Conservation (phyloP, 2,888 invertebrate species). For the Tribolium freemani region DNA sequence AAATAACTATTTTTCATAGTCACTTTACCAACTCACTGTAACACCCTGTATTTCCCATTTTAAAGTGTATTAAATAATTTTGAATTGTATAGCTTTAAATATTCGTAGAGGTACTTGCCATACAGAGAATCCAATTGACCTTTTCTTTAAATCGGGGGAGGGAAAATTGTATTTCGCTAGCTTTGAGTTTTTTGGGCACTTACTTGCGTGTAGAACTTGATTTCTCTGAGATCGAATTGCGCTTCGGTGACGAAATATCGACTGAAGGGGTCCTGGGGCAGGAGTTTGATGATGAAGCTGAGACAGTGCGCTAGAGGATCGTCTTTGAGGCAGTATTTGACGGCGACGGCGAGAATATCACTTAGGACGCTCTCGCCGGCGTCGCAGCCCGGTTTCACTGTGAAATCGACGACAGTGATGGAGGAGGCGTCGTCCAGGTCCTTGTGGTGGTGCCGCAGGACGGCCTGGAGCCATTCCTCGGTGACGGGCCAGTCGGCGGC, state of each 20-base stretch:
- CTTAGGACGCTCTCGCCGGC: slow-evolving; percentile 82
- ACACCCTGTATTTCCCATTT: no score
- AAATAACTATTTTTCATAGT: no score
- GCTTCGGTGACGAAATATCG: slow-evolving; percentile 86
- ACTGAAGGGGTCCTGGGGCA: slow-evolving; percentile 85
- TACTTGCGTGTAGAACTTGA: slow-evolving; percentile 86
- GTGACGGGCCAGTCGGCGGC: slow-evolving; percentile 71
- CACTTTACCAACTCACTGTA: no score
- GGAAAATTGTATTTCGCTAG: no score
- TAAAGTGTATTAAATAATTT: no score
- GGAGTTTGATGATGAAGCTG: slow-evolving; percentile 79
- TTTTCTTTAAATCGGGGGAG: no score
- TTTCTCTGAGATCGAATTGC: slow-evolving; percentile 86
- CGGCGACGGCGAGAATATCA: slow-evolving; percentile 82
- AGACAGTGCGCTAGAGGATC: slow-evolving; percentile 59
- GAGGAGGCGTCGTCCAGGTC: slow-evolving; percentile 57
- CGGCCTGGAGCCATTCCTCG: slow-evolving; percentile 72
- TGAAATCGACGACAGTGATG: slow-evolving; percentile 69
- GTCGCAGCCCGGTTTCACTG: slow-evolving; percentile 73
- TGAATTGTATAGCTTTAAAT: no score
- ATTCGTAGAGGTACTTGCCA: no score
- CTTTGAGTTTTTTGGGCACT: slow-evolving; percentile 58
- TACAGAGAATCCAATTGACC: no score
- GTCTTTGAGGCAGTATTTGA: slow-evolving; percentile 72
- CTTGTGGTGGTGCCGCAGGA: slow-evolving; percentile 69